Base-by-base conservation (phyloP, 2,888 invertebrate species). In the Drosophila lacicola region DNA sequence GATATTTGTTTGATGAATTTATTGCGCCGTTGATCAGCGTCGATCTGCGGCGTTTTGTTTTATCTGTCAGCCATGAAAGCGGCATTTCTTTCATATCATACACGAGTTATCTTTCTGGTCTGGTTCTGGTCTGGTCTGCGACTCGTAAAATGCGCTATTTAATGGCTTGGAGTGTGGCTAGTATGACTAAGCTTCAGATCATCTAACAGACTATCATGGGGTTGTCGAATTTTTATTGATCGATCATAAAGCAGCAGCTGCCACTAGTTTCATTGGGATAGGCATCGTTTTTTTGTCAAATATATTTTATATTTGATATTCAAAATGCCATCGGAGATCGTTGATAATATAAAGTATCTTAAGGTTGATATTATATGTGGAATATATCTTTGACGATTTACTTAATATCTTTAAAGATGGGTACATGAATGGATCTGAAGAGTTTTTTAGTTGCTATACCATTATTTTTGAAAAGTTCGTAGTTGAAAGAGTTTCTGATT, bases 1-100 rank as follows among this genome's bases (percentile, higher is more conserved):
- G 70, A 83, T 83, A 83, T 83, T 86, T 88, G 77, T 85, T 85
- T 88, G 88, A 85, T 85, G 79, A 85, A 85, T 85, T 88, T 85
- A 85, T 88, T 77, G 84, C 74, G 70, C 68, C 77, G 79, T 72
- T 80, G 84, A 87, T 84, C 84, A 61, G 74, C 46, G 34, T 56
- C 66, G 70, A 65, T 70, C 67, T 74, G 60, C 82, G 87, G 82
- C 65, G 47, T 84, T 83, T 82, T 78, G 77, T 87, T 83, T 86
- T 70, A 80, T 74, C 80, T 72, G 61, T 41, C 56, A 57, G 19
- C 62, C 61, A 50, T 50, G 67, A 65, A 62, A 51, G 70, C 79
- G 77, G 77, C 79, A 70, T 64, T 77, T 83, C 70, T 80, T 84
- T 79, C 62, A 78, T 74, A 61, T 65, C 55, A 42, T 25, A 62